Base-by-base conservation (phyloP, 2,888 invertebrate genomes). In the Silvanus unidentatus region DNA sequence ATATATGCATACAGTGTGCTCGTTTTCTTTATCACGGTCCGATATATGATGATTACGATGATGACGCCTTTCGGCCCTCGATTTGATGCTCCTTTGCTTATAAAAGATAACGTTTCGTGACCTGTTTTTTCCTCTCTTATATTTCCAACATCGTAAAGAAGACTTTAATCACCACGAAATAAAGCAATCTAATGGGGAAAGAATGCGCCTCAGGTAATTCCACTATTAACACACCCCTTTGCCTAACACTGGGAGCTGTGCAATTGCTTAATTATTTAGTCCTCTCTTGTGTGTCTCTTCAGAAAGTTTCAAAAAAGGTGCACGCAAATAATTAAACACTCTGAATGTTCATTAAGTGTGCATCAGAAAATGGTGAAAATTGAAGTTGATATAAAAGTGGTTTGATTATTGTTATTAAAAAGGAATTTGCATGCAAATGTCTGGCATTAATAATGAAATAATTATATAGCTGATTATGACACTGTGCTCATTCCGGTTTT, bases 11-110 rank as follows among this genome's bases (percentile, higher is more conserved):
- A 22, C 22, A 22, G 22, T 22, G 22, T 63, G 60, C 60, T 65
- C 58, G 65, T 66, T 66, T 64, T 62, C 63, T 61, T 53, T 32
- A 53, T 54, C 53, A 48, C 45, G 22, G 22, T 22, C 8, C 22
- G 8, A 22, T 22, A 22, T 22, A 22, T 22, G 34, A 39, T 45
- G 48, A 53, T 51, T 57, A 41, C 36, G 49, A 48, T 56, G 62
- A 61, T 61, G 62, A 61, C 60, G 62, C 62, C 62, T 64, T 58
- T 63, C 60, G 59, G 61, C 60, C 56, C 53, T 32, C 32, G 55
- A 54, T 60, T 54, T 58, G 58, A 58, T 58, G 53, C 52, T 44
- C 36, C 50, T 48, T 5, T 37, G 54, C 48, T 44, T 52, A 43
- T 49, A 56, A 55, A 53, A 51, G 52, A 49, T 51, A 56, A 22